Percentiles rank a stretch among this genome's conserved stretches.
Evolutionary conservation across 1,140 invertebrate genomes (phyloP).

Genomic region (Nebria ingens): DNA sequence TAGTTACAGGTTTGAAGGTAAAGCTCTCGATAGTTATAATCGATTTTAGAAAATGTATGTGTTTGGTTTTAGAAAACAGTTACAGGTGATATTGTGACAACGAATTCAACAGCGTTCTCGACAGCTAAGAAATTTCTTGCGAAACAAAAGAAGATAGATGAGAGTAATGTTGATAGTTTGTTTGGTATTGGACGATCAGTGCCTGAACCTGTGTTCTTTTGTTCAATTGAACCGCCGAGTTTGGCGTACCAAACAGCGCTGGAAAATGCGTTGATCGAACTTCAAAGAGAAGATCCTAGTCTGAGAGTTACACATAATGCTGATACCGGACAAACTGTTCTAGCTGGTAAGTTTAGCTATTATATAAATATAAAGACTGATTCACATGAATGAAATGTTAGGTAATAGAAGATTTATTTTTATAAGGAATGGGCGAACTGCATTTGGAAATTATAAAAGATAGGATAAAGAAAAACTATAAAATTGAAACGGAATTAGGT

Average conservation of each 20-base stretch:
- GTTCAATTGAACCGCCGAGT: slow-evolving; percentile 89
- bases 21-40: slow-evolving; percentile 17
- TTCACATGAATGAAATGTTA: neutral
- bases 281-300: slow-evolving; percentile 91
- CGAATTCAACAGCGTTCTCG: slow-evolving; percentile 44
- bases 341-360: slow-evolving; percentile 47
- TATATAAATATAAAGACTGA: no score
- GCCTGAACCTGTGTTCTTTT: slow-evolving; percentile 94
- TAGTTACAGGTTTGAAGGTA: slow-evolving; percentile 75
- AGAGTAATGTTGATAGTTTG: slow-evolving; percentile 20
- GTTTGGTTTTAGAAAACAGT: slow-evolving; percentile 44
- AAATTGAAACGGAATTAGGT: slow-evolving; percentile 87
- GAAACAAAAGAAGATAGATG: slow-evolving; percentile 24
- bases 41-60: slow-evolving; percentile 7
- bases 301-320: slow-evolving; percentile 62
- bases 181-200: slow-evolving; percentile 53
- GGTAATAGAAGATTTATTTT: slow-evolving; percentile 16
- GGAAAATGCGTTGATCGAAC: slow-evolving; percentile 72
- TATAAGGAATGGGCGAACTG: slow-evolving; percentile 86
- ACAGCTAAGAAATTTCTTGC: slow-evolving; percentile 45
- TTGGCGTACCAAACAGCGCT: slow-evolving; percentile 60
- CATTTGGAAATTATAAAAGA: slow-evolving; percentile 93
- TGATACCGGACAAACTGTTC: slow-evolving; percentile 77
- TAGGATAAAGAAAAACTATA: slow-evolving; percentile 76
- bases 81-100: slow-evolving; percentile 81